These are phyloP conservation scores for Dolichoris vasculosae DNA, from an alignment of 1,140 invertebrate species.

Conservation along the genomic window DNA sequence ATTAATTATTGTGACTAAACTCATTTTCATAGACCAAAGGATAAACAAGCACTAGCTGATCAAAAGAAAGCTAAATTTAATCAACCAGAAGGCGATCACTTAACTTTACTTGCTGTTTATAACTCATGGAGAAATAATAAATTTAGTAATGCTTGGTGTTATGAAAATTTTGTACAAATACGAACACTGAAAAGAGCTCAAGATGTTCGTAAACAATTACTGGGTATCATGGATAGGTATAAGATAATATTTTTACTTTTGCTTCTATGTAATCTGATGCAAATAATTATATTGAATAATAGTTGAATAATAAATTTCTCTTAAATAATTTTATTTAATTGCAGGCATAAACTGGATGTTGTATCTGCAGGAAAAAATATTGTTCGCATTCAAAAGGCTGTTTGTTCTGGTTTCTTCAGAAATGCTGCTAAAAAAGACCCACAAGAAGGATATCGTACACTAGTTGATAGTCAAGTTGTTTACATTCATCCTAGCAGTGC, in stretches of 20 bases:
- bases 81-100: slow-evolving; percentile 98
- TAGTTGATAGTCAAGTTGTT: slow-evolving; percentile 98
- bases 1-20: no score
- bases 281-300: slow-evolving; percentile 39
- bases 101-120: slow-evolving; percentile 98
- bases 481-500: slow-evolving; percentile 99
- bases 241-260: background rate
- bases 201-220: slow-evolving; percentile 97
- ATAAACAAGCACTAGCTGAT: slow-evolving; percentile 98
- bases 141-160: slow-evolving; percentile 99
- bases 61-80: slow-evolving; percentile 99
- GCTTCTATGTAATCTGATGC: background rate
- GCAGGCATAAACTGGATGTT: slow-evolving; percentile 96
- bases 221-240: slow-evolving; percentile 98
- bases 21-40: slow-evolving; percentile 82
- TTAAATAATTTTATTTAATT: slow-evolving; percentile 59
- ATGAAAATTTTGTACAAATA: slow-evolving; percentile 99
- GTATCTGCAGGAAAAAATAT: slow-evolving; percentile 97
- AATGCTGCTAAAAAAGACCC: slow-evolving; percentile 99
- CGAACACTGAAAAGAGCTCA: slow-evolving; percentile 97
- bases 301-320: no score
- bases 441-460: slow-evolving; percentile 97
- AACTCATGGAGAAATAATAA: slow-evolving; percentile 99
- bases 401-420: slow-evolving; percentile 99
- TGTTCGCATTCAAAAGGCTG: slow-evolving; percentile 96